These are phyloP conservation scores for Asteroscopus sphinx DNA, from an alignment of 2,888 invertebrate genomes.

Conservation along the genomic window DNA sequence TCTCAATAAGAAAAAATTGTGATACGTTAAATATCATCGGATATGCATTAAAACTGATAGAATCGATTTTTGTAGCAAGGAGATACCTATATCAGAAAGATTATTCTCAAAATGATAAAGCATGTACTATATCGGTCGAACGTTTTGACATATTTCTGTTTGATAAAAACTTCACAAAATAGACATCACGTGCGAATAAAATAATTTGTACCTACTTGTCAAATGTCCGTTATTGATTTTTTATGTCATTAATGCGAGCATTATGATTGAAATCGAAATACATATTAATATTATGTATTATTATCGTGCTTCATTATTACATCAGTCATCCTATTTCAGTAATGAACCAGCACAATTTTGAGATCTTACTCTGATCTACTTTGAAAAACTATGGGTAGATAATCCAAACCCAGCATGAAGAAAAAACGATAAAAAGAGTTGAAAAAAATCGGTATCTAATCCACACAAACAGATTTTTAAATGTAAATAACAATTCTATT, in stretches of 20 bases:
- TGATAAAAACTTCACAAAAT: slow-evolving; percentile 22
- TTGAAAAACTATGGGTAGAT: too few relatives aligned
- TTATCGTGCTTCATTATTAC: background rate
- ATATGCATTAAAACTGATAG: slow-evolving; percentile 13
- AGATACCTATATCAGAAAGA: slow-evolving; percentile 26
- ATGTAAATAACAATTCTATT: slow-evolving; percentile 25
- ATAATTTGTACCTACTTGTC: background rate
- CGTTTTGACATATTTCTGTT: slow-evolving; percentile 26
- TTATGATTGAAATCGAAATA: background rate
- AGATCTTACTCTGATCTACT: too few relatives aligned
- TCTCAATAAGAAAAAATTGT: slow-evolving; percentile 33
- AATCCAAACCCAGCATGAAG: too few relatives aligned
- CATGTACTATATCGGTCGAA: slow-evolving; percentile 18
- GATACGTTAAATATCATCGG: slow-evolving; percentile 17
- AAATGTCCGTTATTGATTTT: too few relatives aligned
- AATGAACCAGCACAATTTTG: background rate
- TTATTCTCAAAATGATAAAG: slow-evolving; percentile 42
- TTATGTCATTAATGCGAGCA: background rate
- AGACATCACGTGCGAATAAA: slow-evolving; percentile 3
- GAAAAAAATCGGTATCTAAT: background rate
- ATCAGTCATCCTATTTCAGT: background rate
- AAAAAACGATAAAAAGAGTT: too few relatives aligned
- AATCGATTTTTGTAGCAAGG: slow-evolving; percentile 2
- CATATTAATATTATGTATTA: too few relatives aligned
- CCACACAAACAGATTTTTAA: slow-evolving; percentile 3